These are phyloP conservation scores for Colaptes auratus DNA, from an alignment of 2,113 vertebrate species.

Conservation along the genomic window DNA sequence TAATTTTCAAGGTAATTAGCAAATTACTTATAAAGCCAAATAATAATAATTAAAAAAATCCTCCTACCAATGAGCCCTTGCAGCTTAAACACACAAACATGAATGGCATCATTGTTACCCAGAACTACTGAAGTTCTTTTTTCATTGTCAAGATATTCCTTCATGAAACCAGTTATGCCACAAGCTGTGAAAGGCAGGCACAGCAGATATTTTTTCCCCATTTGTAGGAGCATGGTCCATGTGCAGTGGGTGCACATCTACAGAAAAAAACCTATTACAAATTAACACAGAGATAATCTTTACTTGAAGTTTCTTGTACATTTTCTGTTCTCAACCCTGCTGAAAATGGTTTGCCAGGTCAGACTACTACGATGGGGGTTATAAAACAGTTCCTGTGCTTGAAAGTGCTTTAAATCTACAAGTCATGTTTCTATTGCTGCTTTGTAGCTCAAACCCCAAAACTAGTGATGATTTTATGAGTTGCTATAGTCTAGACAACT, in stretches of 20 bases:
- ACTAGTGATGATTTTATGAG: conserved; percentile 77
- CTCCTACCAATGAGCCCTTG: background rate
- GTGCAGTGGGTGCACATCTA: fast-evolving
- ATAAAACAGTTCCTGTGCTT: conserved; percentile 55
- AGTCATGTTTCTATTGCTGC: conserved; percentile 52
- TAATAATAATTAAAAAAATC: background rate
- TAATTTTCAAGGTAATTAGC: conserved; percentile 6
- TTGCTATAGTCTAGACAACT: conserved; percentile 74
- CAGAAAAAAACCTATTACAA: background rate
- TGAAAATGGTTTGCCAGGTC: background rate
- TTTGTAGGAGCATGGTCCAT: background rate
- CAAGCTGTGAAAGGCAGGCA: background rate
- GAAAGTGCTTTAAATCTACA: conserved; percentile 28
- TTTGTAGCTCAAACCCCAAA: conserved; percentile 69
- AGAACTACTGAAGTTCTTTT: background rate
- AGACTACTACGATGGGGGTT: conserved; percentile 35
- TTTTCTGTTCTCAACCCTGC: background rate
- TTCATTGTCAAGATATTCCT: background rate
- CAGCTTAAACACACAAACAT: conserved; percentile 17
- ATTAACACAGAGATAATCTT: conserved; percentile 13
- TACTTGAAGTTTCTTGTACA: background rate
- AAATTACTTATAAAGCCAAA: background rate
- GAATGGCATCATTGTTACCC: conserved; percentile 22
- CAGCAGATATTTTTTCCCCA: background rate
- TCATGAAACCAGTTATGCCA: background rate